A percentile compares a stretch with the other conserved stretches of the same genome.
phyloP scores from a whole-genome alignment of 1,140 invertebrate genomes.

The Cherax destructor region DNA sequence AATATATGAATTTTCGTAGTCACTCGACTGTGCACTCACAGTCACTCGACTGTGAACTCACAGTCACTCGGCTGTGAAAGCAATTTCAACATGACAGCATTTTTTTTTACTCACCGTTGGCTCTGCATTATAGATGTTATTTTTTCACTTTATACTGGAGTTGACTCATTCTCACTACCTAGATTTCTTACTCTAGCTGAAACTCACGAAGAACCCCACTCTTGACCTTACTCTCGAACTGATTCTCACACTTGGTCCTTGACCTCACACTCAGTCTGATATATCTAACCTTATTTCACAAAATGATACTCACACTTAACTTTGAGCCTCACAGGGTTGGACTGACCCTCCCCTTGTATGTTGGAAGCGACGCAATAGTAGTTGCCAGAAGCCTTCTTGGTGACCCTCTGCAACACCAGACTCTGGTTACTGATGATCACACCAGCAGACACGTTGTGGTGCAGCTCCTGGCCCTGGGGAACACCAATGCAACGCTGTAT shows the following conservation, averaged over 20 bases:
- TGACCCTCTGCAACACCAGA: constrained; percentile 21
- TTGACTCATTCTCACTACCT: no score
- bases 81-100: no score
- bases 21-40: no score
- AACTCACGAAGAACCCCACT: no score
- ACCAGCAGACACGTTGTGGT: constrained; percentile 37
- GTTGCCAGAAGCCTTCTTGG: constrained; percentile 40
- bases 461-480: constrained; percentile 15
- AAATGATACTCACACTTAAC: constrained; percentile 86
- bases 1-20: no score
- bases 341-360: constrained; percentile 86
- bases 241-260: neutral
- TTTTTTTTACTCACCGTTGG: no score
- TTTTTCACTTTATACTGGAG: no score
- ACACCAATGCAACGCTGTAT: neutral
- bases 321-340: constrained; percentile 86
- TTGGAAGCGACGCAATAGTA: constrained; percentile 45
- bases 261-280: no score
- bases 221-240: neutral
- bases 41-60: no score
- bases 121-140: no score
- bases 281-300: neutral
- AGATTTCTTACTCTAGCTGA: no score
- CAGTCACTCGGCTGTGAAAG: no score
- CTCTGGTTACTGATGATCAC: constrained; percentile 45